Evolutionary conservation across 1,140 invertebrate genomes (phyloP).

Genomic region (Halesus radiatus): DNA sequence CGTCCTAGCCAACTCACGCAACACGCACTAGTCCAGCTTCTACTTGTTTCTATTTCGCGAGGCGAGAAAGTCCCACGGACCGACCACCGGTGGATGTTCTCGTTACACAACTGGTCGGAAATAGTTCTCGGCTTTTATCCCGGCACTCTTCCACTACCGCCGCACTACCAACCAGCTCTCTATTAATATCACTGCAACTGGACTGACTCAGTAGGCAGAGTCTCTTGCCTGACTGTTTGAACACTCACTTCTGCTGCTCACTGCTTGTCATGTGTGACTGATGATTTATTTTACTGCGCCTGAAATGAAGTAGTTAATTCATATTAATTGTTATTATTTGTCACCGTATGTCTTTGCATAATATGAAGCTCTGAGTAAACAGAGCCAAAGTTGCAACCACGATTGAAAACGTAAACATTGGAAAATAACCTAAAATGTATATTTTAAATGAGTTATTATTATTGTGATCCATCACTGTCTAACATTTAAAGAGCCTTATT

Average conservation of each 20-base stretch:
- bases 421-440: too few relatives aligned
- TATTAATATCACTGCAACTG: conserved; percentile 18
- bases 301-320: neutral
- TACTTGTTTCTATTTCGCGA: neutral
- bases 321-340: neutral
- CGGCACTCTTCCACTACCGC: neutral
- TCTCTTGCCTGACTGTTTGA: neutral
- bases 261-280: neutral
- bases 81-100: conserved; percentile 11
- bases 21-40: neutral
- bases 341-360: too few relatives aligned
- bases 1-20: conserved; percentile 1
- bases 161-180: neutral
- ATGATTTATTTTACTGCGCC: neutral
- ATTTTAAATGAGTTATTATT: too few relatives aligned
- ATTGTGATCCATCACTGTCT: too few relatives aligned
- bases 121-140: conserved; percentile 28
- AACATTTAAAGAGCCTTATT: too few relatives aligned
- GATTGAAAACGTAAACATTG: too few relatives aligned
- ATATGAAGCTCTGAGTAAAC: too few relatives aligned
- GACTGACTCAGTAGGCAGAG: neutral
- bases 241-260: neutral
- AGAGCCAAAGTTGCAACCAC: too few relatives aligned
- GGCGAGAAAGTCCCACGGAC: conserved; percentile 4
- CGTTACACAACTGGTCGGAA: conserved; percentile 28